Base-by-base conservation (phyloP, 23 tunicate genomes). In the Diplosoma virens region DNA sequence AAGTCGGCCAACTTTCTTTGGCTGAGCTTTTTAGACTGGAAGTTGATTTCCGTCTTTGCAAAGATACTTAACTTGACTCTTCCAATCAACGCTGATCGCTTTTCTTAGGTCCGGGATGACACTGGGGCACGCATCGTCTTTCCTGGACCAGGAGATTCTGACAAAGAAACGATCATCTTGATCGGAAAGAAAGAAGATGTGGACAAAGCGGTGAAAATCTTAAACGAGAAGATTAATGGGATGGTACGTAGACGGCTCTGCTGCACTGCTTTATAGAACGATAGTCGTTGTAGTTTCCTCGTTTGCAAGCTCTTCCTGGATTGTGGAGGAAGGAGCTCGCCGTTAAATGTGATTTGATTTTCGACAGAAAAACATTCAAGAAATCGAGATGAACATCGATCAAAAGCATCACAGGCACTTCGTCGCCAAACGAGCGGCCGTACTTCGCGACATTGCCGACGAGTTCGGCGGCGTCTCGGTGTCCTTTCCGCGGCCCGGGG, bases 391-490 rank as follows among this genome's bases (percentile, higher is more conserved):
- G 73, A 41, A 73, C 23, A 90, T 95, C 11, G 97, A 95, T 4
- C 92, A 66, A 31, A 89, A 84, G 47, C 74, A 34, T 48, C 99
- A 95, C 96, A 89, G 80, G 48, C 73, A 84, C 73, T 95, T 95
- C 47, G 91, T 91, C 14, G 96, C 96, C 0, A 59, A 86, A 22
- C 77, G 99, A 30, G 99, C 87, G 22, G 92, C 86, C 29, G 88
- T 95, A 14, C 83, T 95, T 18, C 82, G 91, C 9, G 87, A 89
- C 20, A 66, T 95, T 31, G 74, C 83, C 11, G 99, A 95, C 20
- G 99, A 95, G 30, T 95, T 81, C 58, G 99, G 99, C 22, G 96
- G 96, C 2, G 96, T 95, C 0, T 61, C 87, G 20, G 82, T 95
- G 56, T 95, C 99, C 27, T 95, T 95, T 77, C 99, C 99, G 46